Evolutionary conservation across 2,888 invertebrate genomes (phyloP).

Genomic region (Azorinus chamasolen): DNA sequence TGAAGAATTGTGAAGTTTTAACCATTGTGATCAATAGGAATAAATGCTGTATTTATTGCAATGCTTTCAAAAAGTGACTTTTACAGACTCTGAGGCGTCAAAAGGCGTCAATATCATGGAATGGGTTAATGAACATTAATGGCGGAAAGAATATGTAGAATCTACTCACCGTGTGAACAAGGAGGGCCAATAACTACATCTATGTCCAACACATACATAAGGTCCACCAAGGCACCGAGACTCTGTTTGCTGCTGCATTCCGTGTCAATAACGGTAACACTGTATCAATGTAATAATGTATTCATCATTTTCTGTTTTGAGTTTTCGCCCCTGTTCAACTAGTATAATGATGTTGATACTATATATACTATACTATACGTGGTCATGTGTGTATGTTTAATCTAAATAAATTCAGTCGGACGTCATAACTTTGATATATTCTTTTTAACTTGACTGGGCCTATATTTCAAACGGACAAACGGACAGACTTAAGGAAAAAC

Average conservation of each 20-base stretch:
- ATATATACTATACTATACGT: constrained; percentile 1
- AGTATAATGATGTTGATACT: background rate
- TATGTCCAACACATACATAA: constrained; percentile 56
- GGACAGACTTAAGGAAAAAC: too few species aligned
- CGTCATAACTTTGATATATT: too few species aligned
- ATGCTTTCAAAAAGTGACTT: too few species aligned
- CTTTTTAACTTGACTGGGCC: background rate
- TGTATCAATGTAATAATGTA: constrained; percentile 43
- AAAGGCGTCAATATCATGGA: too few species aligned
- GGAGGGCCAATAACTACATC: constrained; percentile 80
- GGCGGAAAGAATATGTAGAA: background rate
- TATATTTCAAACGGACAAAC: background rate
- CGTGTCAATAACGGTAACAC: constrained; percentile 74
- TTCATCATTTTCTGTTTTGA: background rate
- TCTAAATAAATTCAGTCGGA: too few species aligned
- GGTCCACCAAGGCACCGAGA: constrained; percentile 72
- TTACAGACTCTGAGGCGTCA: too few species aligned
- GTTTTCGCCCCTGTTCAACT: background rate
- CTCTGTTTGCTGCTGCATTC: constrained; percentile 74
- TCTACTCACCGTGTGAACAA: constrained; percentile 73
- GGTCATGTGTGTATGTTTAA: too few species aligned
- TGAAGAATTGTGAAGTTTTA: too few species aligned
- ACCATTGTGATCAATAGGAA: too few species aligned
- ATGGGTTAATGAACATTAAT: too few species aligned
- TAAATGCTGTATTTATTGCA: too few species aligned